phyloP scores from a whole-genome alignment of 2,888 invertebrate genomes.

The Microctonus aethiopoides region DNA sequence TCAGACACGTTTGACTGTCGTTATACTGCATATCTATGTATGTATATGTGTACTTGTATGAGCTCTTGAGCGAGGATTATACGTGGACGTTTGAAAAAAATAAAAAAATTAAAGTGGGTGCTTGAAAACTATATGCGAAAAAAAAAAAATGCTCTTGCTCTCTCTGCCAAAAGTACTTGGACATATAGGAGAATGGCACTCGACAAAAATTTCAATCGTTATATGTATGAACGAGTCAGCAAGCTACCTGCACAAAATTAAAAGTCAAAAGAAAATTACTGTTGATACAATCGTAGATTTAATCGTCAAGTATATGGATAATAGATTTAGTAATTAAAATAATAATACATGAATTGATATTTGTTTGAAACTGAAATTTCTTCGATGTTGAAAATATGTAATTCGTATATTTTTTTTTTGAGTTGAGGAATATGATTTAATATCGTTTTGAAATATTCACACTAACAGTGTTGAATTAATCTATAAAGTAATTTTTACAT shows the following conservation, averaged over 20 bases:
- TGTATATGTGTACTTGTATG: slow-evolving; percentile 22
- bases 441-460: too few relatives aligned
- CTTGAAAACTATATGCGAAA: neutral
- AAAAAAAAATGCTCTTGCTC: slow-evolving; percentile 37
- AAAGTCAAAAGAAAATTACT: slow-evolving; percentile 5
- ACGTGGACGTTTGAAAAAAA: slow-evolving; percentile 38
- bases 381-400: too few relatives aligned
- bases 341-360: too few relatives aligned
- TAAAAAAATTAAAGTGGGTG: neutral
- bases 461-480: too few relatives aligned
- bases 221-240: slow-evolving; percentile 47
- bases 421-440: too few relatives aligned
- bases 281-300: slow-evolving; percentile 1
- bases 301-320: too few relatives aligned
- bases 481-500: too few relatives aligned
- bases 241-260: slow-evolving; percentile 39
- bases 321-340: too few relatives aligned
- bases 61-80: slow-evolving; percentile 52
- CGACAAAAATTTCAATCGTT: slow-evolving; percentile 56
- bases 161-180: neutral
- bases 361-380: too few relatives aligned
- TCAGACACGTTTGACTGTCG: too few relatives aligned
- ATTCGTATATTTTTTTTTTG: too few relatives aligned
- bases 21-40: too few relatives aligned
- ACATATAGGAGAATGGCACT: slow-evolving; percentile 50